These are phyloP conservation scores for Odontamblyopus rebecca DNA, from an alignment of 2,797 vertebrate genomes.

Conservation along the genomic window DNA sequence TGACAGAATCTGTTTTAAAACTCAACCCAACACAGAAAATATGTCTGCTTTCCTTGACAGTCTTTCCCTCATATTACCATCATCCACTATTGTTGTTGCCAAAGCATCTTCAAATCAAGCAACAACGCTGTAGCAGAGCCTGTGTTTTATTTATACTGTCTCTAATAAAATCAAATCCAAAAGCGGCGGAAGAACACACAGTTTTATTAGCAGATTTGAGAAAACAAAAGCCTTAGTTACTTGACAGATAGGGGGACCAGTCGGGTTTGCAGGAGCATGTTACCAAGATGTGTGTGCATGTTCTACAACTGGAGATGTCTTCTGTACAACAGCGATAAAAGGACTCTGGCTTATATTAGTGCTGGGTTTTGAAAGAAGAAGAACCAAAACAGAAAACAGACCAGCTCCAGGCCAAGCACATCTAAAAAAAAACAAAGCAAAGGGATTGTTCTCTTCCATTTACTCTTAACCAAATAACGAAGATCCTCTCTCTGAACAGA, in stretches of 20 bases:
- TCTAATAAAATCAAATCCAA: slow-evolving; percentile 35
- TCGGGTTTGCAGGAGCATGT: slow-evolving; percentile 20
- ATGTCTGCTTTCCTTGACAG: slow-evolving; percentile 38
- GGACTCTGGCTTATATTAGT: slow-evolving; percentile 55
- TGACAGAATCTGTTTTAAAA: slow-evolving; percentile 9
- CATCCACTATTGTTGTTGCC: slow-evolving; percentile 21
- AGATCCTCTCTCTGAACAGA: slow-evolving; percentile 58
- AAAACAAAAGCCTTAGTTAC: slow-evolving; percentile 32
- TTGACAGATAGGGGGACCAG: slow-evolving; percentile 19
- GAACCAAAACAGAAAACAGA: slow-evolving; percentile 67
- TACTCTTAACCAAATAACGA: slow-evolving; percentile 75
- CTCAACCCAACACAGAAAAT: slow-evolving; percentile 24
- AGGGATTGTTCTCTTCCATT: slow-evolving; percentile 63
- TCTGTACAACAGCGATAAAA: slow-evolving; percentile 62
- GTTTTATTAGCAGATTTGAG: slow-evolving; percentile 26
- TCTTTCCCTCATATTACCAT: slow-evolving; percentile 38
- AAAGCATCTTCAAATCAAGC: slow-evolving; percentile 27
- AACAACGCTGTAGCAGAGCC: slow-evolving; percentile 11
- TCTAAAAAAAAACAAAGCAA: slow-evolving; percentile 49
- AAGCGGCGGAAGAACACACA: slow-evolving; percentile 17
- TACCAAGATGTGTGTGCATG: slow-evolving; percentile 35
- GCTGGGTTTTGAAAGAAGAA: slow-evolving; percentile 60
- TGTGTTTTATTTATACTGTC: slow-evolving; percentile 16
- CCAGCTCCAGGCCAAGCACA: slow-evolving; percentile 47
- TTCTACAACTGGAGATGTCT: slow-evolving; percentile 42